A percentile compares a stretch with the other conserved stretches of the same genome.
Conservation (phyloP, 2,888 invertebrate genomes). For the Unio delphinus region DNA sequence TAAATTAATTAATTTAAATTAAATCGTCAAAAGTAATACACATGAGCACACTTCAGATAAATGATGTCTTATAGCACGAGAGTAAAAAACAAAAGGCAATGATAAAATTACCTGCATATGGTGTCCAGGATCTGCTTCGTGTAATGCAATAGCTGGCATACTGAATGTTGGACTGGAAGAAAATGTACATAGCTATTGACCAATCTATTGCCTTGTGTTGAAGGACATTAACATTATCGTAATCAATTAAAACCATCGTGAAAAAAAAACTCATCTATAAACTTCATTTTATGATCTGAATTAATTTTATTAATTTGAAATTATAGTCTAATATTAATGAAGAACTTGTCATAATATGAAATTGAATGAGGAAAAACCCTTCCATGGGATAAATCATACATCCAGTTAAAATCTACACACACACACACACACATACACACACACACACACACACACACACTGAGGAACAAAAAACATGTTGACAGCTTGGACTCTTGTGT, state of each 20-base stretch:
- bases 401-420: no score
- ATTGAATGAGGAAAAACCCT: no score
- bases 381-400: no score
- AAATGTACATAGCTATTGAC: background rate
- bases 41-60: background rate
- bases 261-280: background rate
- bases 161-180: constrained; percentile 68
- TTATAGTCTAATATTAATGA: background rate
- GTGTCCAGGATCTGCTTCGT: constrained; percentile 72
- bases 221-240: no score
- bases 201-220: no score
- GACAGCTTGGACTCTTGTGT: no score
- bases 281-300: background rate
- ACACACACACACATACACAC: no score
- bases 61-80: no score
- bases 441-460: no score
- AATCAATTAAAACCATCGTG: background rate
- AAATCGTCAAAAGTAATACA: background rate
- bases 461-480: no score
- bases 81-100: no score
- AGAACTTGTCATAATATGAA: no score
- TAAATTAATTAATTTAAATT: background rate
- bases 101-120: constrained; percentile 65
- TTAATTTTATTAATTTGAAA: background rate
- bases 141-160: constrained; percentile 68